Percentiles rank a stretch among this genome's conserved stretches.
phyloP scores from a whole-genome alignment of 1,140 invertebrate species.

The Saccostrea glomerata region DNA sequence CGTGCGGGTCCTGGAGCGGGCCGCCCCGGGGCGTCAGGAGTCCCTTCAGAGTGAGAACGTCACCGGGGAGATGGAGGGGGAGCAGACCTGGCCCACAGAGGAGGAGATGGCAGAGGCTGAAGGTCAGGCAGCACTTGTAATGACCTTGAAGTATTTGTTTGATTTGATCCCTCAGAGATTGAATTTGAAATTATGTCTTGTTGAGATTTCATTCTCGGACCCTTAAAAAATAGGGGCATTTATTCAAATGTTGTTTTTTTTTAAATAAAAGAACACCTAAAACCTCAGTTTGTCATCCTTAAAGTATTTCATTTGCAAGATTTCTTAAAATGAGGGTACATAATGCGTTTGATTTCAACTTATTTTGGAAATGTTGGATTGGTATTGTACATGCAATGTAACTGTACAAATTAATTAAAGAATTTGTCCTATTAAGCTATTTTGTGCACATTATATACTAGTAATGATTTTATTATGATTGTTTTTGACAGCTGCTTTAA shows the following conservation, averaged over 20 bases:
- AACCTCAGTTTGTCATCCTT: too few species aligned
- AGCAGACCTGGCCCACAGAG: slow-evolving; percentile 97
- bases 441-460: neutral
- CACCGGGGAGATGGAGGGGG: slow-evolving; percentile 94
- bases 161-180: too few species aligned
- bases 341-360: too few species aligned
- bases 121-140: slow-evolving; percentile 43
- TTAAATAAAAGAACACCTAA: too few species aligned
- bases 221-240: too few species aligned
- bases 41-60: slow-evolving; percentile 89
- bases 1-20: slow-evolving; percentile 82
- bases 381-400: too few species aligned
- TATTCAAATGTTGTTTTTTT: too few species aligned
- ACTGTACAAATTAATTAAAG: too few species aligned
- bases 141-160: neutral
- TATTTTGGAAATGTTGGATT: too few species aligned
- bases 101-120: slow-evolving; percentile 89
- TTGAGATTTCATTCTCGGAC: neutral
- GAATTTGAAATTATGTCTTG: neutral
- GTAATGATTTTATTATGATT: neutral
- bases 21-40: slow-evolving; percentile 86
- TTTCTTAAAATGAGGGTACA: too few species aligned
- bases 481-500: slow-evolving; percentile 51
- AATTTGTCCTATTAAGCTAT: neutral
- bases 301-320: too few species aligned